Evolutionary conservation across 2,797 vertebrate genomes (phyloP), one percentile per base, ranked within the genome.

Genomic region (Coilia nasus): DNA sequence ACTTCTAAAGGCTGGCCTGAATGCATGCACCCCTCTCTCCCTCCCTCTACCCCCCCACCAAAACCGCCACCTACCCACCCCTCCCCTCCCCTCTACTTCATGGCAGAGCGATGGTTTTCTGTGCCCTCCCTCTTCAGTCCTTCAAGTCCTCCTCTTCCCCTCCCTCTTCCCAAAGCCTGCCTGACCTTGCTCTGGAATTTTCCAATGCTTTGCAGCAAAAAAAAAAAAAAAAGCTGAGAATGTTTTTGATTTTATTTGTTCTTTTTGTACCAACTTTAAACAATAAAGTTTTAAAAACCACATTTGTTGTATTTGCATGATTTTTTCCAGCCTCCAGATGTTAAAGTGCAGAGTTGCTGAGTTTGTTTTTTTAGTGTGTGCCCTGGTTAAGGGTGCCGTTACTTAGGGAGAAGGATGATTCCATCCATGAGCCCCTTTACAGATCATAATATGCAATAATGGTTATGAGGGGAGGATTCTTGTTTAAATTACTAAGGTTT

Each of bases 221-320:
- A 54, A 54, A 14, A 54, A 54, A 54, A 78, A 90, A 44, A 93
- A 93, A 91, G 89, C 91, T 91, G 92, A 89, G 90, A 94, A 94
- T 94, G 93, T 95, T 95, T 94, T 89, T 90, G 94, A 92, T 92
- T 80, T 56, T 91, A 91, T 91, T 91, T 89, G 92, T 92, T 78
- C 31, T 78, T 95, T 96, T 96, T 96, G 93, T 95, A 96, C 93
- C 87, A 88, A 94, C 91, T 95, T 95, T 94, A 93, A 95, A 95
- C 92, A 95, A 95, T 96, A 96, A 96, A 95, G 91, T 92, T 89
- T 91, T 92, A 90, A 93, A 94, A 90, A 81, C 83, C 78, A 88
- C 5, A 57, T 89, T 87, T 47, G 31, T 31, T 80, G 84, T 64
- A 5, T 71, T 19, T 44, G 78, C 9, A 10, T 59, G 57, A 54